phyloP scores from a whole-genome alignment of 2,113 vertebrate genomes.

The Gymnobelideus leadbeateri region DNA sequence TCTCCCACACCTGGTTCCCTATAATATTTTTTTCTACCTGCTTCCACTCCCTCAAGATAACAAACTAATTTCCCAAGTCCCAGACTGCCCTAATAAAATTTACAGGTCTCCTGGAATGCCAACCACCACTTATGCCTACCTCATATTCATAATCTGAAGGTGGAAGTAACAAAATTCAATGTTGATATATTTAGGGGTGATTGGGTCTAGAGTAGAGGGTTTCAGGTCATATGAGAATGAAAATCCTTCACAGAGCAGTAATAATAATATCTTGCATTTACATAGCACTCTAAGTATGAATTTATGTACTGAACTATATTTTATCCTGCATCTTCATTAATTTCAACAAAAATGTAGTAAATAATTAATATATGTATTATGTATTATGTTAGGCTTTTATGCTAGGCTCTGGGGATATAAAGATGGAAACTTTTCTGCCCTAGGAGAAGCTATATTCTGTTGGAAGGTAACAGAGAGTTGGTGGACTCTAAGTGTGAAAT shows the following conservation, averaged over 20 bases:
- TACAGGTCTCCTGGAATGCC: constrained; percentile 28
- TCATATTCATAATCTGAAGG: neutral
- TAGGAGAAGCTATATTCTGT: neutral
- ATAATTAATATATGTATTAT: neutral
- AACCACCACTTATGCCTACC: neutral
- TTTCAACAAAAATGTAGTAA: neutral
- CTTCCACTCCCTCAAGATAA: constrained; percentile 32
- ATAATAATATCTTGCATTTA: neutral
- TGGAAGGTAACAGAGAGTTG: neutral
- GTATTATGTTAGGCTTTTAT: neutral
- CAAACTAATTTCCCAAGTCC: constrained; percentile 49
- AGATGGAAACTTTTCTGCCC: neutral
- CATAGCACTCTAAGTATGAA: neutral
- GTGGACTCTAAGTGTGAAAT: neutral
- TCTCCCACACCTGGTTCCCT: neutral
- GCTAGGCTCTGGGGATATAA: neutral
- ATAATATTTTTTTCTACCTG: constrained; percentile 22
- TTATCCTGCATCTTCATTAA: neutral
- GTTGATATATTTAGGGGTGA: neutral
- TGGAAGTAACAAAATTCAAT: neutral
- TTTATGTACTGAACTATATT: neutral
- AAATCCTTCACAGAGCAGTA: constrained; percentile 36
- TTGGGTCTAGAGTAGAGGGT: neutral
- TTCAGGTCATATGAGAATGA: constrained; percentile 26
- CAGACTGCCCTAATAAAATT: constrained; percentile 34